A percentile compares a stretch with the other conserved stretches of the same genome.
Conservation (phyloP, 92 coral and sea anemone species). For the Siderastrea siderea region DNA sequence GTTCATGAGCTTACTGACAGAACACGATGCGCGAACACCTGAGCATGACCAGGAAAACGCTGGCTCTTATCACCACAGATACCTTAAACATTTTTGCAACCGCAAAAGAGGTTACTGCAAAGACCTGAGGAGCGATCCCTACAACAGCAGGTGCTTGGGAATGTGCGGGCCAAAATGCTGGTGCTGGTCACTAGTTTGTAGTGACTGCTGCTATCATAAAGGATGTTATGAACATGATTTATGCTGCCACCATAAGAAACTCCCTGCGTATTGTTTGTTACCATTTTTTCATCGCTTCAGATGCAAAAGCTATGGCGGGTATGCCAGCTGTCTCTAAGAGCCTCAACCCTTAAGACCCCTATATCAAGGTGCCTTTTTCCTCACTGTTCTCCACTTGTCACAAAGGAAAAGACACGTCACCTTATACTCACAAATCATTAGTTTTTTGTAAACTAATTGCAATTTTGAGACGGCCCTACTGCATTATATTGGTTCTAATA, state of each 20-base stretch:
- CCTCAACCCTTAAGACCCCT: not conserved
- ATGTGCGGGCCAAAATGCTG: slow-evolving; percentile 64
- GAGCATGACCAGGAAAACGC: slow-evolving; percentile 13
- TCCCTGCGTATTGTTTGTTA: slow-evolving; percentile 33
- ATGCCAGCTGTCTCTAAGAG: slow-evolving; percentile 38
- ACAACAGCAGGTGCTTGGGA: slow-evolving; percentile 36
- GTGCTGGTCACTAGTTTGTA: slow-evolving; percentile 57
- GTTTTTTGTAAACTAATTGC: too few relatives aligned
- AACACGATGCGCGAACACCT: not conserved
- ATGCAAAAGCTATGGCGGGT: slow-evolving; percentile 46
- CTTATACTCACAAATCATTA: too few relatives aligned
- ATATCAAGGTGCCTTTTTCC: too few relatives aligned
- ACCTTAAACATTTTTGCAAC: not conserved
- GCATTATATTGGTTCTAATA: too few relatives aligned
- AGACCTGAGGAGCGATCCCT: slow-evolving; percentile 28
- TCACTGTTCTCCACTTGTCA: too few relatives aligned
- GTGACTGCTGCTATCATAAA: slow-evolving; percentile 52
- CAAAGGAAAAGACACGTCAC: too few relatives aligned
- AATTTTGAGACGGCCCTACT: too few relatives aligned
- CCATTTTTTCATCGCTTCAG: slow-evolving; percentile 36
- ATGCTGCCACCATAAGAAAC: slow-evolving; percentile 32
- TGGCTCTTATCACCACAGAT: not conserved
- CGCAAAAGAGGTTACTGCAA: not conserved
- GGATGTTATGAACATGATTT: slow-evolving; percentile 61
- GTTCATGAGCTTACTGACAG: slow-evolving; percentile 15